Evolutionary conservation across 2,888 invertebrate genomes (phyloP).

Genomic region (Ferrisia virgata): DNA sequence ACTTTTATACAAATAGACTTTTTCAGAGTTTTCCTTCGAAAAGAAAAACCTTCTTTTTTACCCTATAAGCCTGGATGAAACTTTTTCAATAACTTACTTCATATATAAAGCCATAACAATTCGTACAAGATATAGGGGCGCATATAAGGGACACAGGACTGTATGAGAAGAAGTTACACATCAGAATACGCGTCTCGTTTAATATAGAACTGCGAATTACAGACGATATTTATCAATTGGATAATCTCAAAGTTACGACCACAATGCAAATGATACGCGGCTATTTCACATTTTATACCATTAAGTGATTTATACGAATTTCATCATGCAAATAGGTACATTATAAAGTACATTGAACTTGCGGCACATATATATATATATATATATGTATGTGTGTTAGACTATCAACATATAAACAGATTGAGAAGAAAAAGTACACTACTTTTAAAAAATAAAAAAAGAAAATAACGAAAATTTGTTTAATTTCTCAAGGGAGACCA

Average conservation of each 20-base stretch:
- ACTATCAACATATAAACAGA: too few relatives aligned
- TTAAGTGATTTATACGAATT: background rate
- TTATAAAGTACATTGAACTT: too few relatives aligned
- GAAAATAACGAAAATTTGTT: too few relatives aligned
- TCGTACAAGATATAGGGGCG: background rate
- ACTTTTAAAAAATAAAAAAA: too few relatives aligned
- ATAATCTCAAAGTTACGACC: conserved; percentile 11
- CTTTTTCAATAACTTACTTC: conserved; percentile 18
- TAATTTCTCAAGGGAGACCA: too few relatives aligned
- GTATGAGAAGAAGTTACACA: background rate
- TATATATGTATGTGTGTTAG: too few relatives aligned
- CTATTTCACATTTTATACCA: background rate
- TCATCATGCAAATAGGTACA: too few relatives aligned
- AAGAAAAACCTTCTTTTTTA: background rate
- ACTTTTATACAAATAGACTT: conserved; percentile 33
- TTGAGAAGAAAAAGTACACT: too few relatives aligned
- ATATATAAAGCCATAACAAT: background rate
- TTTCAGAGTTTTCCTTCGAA: background rate
- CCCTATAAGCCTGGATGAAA: background rate
- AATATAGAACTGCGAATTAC: background rate
- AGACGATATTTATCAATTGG: conserved; percentile 25
- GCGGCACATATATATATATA: too few relatives aligned
- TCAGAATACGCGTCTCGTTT: background rate
- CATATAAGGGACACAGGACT: background rate
- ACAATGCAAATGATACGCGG: background rate